phyloP scores from a whole-genome alignment of 2,888 invertebrate genomes.

The Pasiphila rectangulata region DNA sequence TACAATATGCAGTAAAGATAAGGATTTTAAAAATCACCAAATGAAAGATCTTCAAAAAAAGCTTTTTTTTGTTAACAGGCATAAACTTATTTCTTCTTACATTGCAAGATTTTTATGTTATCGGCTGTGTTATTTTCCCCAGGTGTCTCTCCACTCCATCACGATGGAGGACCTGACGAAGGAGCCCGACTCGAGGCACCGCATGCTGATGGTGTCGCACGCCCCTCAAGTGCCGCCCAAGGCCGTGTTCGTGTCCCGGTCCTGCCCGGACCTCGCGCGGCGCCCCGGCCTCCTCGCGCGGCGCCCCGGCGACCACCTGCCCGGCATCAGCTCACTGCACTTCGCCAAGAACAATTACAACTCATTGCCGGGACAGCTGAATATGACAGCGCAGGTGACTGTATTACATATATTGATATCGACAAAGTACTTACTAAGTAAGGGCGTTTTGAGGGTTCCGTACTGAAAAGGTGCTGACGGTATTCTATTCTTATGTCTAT shows the following conservation, averaged over 20 bases:
- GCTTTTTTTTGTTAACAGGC: too few relatives aligned
- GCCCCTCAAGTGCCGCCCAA: slow-evolving; percentile 67
- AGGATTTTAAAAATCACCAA: too few relatives aligned
- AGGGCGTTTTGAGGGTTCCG: too few relatives aligned
- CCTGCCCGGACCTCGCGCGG: slow-evolving; percentile 89
- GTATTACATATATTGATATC: too few relatives aligned
- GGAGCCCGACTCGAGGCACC: slow-evolving; percentile 88
- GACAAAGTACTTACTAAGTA: too few relatives aligned
- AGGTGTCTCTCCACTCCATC: slow-evolving; percentile 90
- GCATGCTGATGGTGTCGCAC: slow-evolving; percentile 91
- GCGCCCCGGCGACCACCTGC: slow-evolving; percentile 35
- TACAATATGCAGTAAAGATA: too few relatives aligned
- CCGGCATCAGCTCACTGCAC: slow-evolving; percentile 28
- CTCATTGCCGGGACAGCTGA: slow-evolving; percentile 57
- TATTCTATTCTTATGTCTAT: too few relatives aligned
- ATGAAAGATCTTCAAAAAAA: too few relatives aligned
- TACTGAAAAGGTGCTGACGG: too few relatives aligned
- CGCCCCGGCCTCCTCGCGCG: slow-evolving; percentile 85
- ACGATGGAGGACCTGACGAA: slow-evolving; percentile 94
- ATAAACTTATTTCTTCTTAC: too few relatives aligned
- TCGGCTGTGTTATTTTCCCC: not conserved
- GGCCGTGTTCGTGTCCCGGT: slow-evolving; percentile 85
- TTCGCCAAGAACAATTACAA: slow-evolving; percentile 30
- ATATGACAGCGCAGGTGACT: slow-evolving; percentile 47
- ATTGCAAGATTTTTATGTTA: too few relatives aligned